phyloP scores from a whole-genome alignment of 2,888 invertebrate species.

The Argyresthia albistria region DNA sequence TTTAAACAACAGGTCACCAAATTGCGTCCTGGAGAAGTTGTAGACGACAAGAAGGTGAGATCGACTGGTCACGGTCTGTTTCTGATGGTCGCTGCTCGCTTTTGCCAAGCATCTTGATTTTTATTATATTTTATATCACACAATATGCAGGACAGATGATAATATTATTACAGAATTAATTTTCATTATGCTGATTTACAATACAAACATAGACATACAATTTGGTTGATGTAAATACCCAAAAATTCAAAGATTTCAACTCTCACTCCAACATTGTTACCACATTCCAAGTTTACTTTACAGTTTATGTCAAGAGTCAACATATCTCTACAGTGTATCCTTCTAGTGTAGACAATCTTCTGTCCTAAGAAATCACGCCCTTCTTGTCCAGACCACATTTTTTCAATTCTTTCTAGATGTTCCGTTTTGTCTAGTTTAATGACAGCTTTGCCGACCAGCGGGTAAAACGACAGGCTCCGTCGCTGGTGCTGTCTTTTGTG shows the following conservation, averaged over 20 bases:
- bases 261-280: no score
- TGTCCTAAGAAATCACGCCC: not conserved
- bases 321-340: no score
- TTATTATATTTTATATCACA: constrained; percentile 18
- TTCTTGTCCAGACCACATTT: constrained; percentile 7
- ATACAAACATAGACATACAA: not conserved
- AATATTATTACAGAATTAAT: not conserved
- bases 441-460: constrained; percentile 60
- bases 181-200: not conserved
- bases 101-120: constrained; percentile 61
- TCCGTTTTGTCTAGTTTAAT: constrained; percentile 17
- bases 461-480: constrained; percentile 27
- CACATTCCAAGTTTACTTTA: no score
- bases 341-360: no score
- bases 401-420: constrained; percentile 7
- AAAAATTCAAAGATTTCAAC: no score
- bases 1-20: constrained; percentile 82
- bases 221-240: no score
- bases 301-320: no score
- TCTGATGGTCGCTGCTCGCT: constrained; percentile 69
- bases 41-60: constrained; percentile 95
- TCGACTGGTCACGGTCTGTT: constrained; percentile 62
- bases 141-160: not conserved
- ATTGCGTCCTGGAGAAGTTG: constrained; percentile 94
- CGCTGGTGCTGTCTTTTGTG: constrained; percentile 33